Evolutionary conservation across 2,888 invertebrate species (phyloP), one percentile per base, ranked within the genome.

Genomic region (Lithophane leautieri): DNA sequence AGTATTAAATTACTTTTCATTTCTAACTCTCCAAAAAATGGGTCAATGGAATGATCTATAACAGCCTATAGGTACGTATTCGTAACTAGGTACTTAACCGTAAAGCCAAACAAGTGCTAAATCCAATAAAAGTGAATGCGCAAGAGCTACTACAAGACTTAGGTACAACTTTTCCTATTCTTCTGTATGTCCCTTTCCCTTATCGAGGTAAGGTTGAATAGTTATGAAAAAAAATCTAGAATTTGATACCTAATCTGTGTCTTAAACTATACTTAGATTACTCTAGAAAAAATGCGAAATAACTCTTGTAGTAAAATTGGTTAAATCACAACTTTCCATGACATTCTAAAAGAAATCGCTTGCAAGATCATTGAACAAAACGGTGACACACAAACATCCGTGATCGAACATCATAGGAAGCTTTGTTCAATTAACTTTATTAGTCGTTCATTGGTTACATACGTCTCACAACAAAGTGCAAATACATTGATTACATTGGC

Each of bases 401-500:
- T 65, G 28, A 70, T 47, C 22, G 47, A 42, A 60, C 47, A 40
- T 70, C 63, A 52, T 66, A 42, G 42, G 54, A 75, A 74, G 72
- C 67, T 76, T 54, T 52, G 58, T 54, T 70, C 67, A 78, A 72
- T 70, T 67, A 73, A 73, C 16, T 83, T 71, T 73, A 84, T 76
- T 73, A 66, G 62, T 62, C 54, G 62, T 62, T 72, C 56, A 76
- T 52, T 76, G 44, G 52, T 76, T 77, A 58, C 60, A 61, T 54
- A 78, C 44, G 61, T 54, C n/a, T 25, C n/a, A 65, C 56, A 34
- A 56, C 42, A 58, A 63, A 40, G 40, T 58, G 69, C 66, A 67
- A 77, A 73, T 77, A 80, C 83, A 85, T 82, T 82, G 77, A 85
- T 80, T 73, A 50, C 68, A 76, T 73, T 73, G 70, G 50, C 75